Percentiles rank a stretch among this genome's conserved stretches.
Evolutionary conservation across 2,797 vertebrate genomes (phyloP).

Genomic region (Tarsius wallacei): DNA sequence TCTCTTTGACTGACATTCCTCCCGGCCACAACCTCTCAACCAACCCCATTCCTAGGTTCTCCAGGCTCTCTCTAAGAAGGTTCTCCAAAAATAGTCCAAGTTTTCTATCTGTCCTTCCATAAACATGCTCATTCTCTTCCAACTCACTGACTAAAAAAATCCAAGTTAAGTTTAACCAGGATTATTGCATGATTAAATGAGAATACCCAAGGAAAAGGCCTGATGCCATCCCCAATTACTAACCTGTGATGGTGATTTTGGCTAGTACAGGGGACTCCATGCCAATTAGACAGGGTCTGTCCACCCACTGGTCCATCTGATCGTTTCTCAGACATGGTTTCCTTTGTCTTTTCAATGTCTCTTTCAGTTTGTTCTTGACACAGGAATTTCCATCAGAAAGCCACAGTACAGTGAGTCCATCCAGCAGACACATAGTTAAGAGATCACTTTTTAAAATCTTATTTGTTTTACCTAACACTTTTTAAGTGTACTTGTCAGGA

Average conservation of each 20-base stretch:
- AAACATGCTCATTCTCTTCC: neutral
- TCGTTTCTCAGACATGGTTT: neutral
- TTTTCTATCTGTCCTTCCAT: neutral
- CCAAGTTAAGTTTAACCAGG: neutral
- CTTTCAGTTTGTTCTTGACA: neutral
- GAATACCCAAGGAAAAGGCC: neutral
- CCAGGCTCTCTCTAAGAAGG: neutral
- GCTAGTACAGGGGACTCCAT: neutral
- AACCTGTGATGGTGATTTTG: neutral
- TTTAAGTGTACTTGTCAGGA: neutral
- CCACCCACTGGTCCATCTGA: neutral
- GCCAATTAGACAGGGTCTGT: neutral
- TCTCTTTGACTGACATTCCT: neutral
- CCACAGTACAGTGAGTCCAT: neutral
- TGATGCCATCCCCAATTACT: neutral
- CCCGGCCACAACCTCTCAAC: neutral
- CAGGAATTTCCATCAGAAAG: neutral
- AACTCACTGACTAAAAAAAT: neutral
- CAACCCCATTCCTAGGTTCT: neutral
- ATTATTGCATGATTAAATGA: neutral
- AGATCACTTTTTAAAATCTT: neutral
- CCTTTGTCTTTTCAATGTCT: neutral
- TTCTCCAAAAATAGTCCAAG: neutral
- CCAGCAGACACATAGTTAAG: neutral
- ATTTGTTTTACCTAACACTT: neutral